A percentile compares a stretch with the other conserved stretches of the same genome.
Evolutionary conservation across 2,888 invertebrate species (phyloP).

Genomic region (Dasypogon diadema): DNA sequence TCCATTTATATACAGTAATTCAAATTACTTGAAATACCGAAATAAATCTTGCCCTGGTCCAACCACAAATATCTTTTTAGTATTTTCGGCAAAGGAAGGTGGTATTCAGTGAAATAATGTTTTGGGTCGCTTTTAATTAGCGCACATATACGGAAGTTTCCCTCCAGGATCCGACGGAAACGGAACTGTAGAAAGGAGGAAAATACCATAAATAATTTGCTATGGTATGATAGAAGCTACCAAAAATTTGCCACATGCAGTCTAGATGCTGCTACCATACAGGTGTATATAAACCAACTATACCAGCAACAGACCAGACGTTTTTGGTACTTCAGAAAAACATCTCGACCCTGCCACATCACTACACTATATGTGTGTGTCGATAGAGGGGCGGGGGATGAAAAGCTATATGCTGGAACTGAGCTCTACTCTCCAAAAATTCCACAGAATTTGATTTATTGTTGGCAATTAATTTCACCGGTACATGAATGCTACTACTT

Average conservation of each 20-base stretch:
- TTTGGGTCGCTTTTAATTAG: constrained; percentile 40
- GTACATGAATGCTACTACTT: background rate
- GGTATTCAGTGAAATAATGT: constrained; percentile 36
- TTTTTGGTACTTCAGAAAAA: background rate
- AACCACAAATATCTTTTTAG: constrained; percentile 28
- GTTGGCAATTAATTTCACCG: constrained; percentile 39
- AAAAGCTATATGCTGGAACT: constrained; percentile 1
- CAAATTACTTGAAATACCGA: background rate
- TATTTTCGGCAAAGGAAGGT: constrained; percentile 15
- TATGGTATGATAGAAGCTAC: constrained; percentile 9
- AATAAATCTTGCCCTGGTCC: constrained; percentile 2
- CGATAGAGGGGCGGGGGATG: constrained; percentile 3
- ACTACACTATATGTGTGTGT: background rate
- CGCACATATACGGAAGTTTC: constrained; percentile 11
- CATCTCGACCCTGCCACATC: background rate
- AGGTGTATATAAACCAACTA: constrained; percentile 18
- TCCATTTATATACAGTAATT: constrained; percentile 18
- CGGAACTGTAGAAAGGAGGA: constrained; percentile 8
- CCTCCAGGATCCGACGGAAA: background rate
- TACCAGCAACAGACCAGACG: background rate
- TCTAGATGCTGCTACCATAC: constrained; percentile 3
- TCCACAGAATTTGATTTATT: constrained; percentile 49
- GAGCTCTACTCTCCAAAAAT: constrained; percentile 43
- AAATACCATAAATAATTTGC: constrained; percentile 39
- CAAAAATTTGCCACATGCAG: constrained; percentile 30